phyloP scores from a whole-genome alignment of 2,888 invertebrate genomes.

The Hylaea fasciaria region DNA sequence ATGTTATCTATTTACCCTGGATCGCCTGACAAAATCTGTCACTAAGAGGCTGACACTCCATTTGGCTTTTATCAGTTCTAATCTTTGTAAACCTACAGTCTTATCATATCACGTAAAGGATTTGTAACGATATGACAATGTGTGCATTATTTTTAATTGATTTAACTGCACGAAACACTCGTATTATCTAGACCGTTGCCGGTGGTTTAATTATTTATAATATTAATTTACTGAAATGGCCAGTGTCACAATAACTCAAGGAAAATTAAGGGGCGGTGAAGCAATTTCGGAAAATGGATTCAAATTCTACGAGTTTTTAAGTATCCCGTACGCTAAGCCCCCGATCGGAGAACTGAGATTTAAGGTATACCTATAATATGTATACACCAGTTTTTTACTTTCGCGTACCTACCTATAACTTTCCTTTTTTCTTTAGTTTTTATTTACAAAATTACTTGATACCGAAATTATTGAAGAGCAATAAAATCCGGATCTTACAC shows the following conservation, averaged over 20 bases:
- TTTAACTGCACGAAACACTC: background rate
- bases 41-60: no score
- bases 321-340: conserved; percentile 83
- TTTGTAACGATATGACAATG: conserved; percentile 4
- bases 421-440: no score
- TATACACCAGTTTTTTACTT: no score
- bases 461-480: no score
- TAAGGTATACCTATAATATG: conserved; percentile 48
- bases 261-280: conserved; percentile 64
- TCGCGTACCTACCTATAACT: background rate
- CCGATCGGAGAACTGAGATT: conserved; percentile 73
- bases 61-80: no score
- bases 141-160: background rate
- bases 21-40: no score
- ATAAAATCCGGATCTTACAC: no score
- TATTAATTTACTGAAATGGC: conserved; percentile 42
- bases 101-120: conserved; percentile 19
- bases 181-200: background rate
- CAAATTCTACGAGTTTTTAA: conserved; percentile 72
- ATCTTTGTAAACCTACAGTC: no score
- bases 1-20: no score
- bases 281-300: conserved; percentile 63
- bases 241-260: conserved; percentile 62
- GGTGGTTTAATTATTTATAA: background rate
- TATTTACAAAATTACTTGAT: no score